Evolutionary conservation across 2,888 invertebrate genomes (phyloP).

Genomic region (Hemicrepidius hirtus): DNA sequence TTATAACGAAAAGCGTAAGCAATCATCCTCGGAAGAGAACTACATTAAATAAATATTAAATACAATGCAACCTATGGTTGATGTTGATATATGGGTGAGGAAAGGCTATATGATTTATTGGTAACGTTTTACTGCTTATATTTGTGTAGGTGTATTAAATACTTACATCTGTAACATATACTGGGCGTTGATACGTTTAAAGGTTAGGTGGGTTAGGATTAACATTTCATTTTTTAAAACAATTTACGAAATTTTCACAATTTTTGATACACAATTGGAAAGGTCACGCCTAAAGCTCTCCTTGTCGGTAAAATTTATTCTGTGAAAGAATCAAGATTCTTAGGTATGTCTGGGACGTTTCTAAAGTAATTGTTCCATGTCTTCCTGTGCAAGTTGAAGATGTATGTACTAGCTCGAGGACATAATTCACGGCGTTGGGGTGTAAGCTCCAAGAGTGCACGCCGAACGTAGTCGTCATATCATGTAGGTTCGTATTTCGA

Average conservation of each 20-base stretch:
- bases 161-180: constrained; percentile 45
- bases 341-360: no score
- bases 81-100: constrained; percentile 49
- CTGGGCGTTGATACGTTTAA: constrained; percentile 41
- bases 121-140: constrained; percentile 46
- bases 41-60: constrained; percentile 44
- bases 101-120: constrained; percentile 50
- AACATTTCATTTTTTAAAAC: neutral
- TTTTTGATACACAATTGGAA: no score
- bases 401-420: neutral
- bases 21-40: constrained; percentile 27
- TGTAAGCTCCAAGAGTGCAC: constrained; percentile 4
- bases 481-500: constrained; percentile 44
- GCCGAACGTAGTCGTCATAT: constrained; percentile 26
- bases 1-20: constrained; percentile 12
- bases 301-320: no score
- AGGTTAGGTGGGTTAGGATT: constrained; percentile 3
- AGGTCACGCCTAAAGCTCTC: no score
- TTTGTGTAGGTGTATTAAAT: constrained; percentile 45
- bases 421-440: neutral
- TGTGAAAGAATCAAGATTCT: no score
- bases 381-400: neutral
- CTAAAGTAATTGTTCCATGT: no score
- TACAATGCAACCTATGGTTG: constrained; percentile 42
- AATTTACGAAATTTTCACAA: no score